These are phyloP conservation scores for Salarias fasciatus DNA, from an alignment of 2,797 vertebrate genomes.

Conservation along the genomic window DNA sequence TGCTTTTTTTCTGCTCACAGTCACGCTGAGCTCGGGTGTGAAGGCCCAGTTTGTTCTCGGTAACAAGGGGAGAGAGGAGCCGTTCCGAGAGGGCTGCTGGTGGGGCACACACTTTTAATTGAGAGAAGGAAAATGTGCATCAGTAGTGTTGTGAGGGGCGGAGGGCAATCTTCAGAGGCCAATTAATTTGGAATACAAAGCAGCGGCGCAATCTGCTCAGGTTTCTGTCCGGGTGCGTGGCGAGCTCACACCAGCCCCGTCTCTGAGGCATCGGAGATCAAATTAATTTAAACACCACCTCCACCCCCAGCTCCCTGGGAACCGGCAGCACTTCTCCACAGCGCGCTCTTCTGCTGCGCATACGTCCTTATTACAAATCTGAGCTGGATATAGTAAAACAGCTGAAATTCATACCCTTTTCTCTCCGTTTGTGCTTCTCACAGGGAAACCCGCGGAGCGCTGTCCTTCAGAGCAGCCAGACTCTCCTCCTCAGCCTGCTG, in stretches of 20 bases:
- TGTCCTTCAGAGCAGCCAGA: slow-evolving; percentile 58
- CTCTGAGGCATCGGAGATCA: slow-evolving; percentile 73
- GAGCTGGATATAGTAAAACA: slow-evolving; percentile 44
- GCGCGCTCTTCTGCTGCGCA: slow-evolving; percentile 20
- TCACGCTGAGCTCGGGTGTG: slow-evolving; percentile 33
- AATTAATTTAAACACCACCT: slow-evolving; percentile 75
- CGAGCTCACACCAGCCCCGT: slow-evolving; percentile 60
- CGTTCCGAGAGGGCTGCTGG: slow-evolving; percentile 41
- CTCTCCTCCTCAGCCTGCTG: slow-evolving; percentile 50
- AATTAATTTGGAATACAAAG: slow-evolving; percentile 87
- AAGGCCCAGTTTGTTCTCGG: slow-evolving; percentile 62
- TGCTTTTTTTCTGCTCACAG: slow-evolving; percentile 17
- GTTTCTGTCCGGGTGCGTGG: slow-evolving; percentile 68
- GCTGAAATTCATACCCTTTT: slow-evolving; percentile 37
- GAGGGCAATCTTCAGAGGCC: slow-evolving; percentile 82
- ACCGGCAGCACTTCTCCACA: slow-evolving; percentile 19
- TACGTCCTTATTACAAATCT: slow-evolving; percentile 45
- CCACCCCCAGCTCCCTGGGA: slow-evolving; percentile 18
- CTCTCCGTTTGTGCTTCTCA: slow-evolving; percentile 31
- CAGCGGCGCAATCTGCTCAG: slow-evolving; percentile 81
- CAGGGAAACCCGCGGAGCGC: slow-evolving; percentile 35
- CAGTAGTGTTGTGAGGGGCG: slow-evolving; percentile 73
- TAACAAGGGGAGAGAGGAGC: slow-evolving; percentile 63
- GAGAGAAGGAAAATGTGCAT: slow-evolving; percentile 73
- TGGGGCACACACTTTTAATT: slow-evolving; percentile 76